Percentiles rank a stretch among this genome's conserved stretches.
These are phyloP conservation scores for Eupristina koningsbergeri DNA, from an alignment of 1,140 invertebrate genomes.

Conservation along the genomic window DNA sequence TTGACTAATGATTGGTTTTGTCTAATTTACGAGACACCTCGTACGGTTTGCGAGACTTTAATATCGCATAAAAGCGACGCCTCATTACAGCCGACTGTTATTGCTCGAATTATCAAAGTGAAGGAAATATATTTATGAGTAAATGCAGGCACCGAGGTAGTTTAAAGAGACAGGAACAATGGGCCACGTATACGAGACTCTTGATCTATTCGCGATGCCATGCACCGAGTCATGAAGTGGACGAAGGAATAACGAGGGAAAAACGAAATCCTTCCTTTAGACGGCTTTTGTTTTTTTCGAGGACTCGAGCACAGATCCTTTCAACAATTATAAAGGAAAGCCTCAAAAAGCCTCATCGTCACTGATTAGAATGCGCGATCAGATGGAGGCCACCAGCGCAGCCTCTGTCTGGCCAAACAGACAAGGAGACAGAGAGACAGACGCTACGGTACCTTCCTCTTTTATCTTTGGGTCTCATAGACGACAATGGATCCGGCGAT, in stretches of 20 bases:
- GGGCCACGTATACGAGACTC: not conserved
- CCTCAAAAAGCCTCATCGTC: not conserved
- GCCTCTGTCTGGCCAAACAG: not conserved
- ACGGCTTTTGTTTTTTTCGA: not conserved
- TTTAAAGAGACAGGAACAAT: no score
- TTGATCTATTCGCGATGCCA: not conserved
- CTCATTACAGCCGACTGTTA: not conserved
- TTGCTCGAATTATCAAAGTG: not conserved
- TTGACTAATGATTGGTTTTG: not conserved
- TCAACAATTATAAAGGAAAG: conserved; percentile 1
- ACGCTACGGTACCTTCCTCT: not conserved
- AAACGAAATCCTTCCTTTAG: not conserved
- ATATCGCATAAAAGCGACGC: no score
- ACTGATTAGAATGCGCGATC: conserved; percentile 32
- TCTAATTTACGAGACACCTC: not conserved
- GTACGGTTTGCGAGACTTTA: not conserved
- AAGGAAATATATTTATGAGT: conserved; percentile 3
- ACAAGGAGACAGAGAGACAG: no score
- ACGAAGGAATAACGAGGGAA: no score
- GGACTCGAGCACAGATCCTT: not conserved
- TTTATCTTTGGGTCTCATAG: no score
- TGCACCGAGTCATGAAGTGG: not conserved
- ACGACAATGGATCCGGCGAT: no score
- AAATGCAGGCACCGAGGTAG: conserved; percentile 26
- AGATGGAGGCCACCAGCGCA: conserved; percentile 34